These are phyloP conservation scores for Calameuta idolon DNA, from an alignment of 2,888 invertebrate species.

Conservation along the genomic window DNA sequence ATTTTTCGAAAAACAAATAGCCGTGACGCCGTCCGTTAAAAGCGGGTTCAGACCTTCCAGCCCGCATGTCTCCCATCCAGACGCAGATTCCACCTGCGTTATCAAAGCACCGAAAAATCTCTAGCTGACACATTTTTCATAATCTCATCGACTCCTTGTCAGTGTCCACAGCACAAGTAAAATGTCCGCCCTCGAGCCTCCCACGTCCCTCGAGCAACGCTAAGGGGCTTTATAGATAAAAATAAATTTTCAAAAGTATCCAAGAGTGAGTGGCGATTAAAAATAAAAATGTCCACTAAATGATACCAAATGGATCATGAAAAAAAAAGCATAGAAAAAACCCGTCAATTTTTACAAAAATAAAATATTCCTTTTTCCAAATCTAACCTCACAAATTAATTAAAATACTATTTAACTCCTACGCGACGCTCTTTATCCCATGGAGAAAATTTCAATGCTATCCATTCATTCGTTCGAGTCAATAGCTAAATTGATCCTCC, in stretches of 20 bases:
- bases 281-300: too few relatives aligned
- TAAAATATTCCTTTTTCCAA: too few relatives aligned
- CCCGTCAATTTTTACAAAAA: too few relatives aligned
- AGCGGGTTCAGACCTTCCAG: background rate
- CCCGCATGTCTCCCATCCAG: background rate
- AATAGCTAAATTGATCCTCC: too few relatives aligned
- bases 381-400: background rate
- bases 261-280: too few relatives aligned
- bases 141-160: background rate
- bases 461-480: too few relatives aligned
- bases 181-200: background rate
- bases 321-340: too few relatives aligned
- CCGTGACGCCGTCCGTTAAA: background rate
- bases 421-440: too few relatives aligned
- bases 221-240: background rate
- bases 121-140: background rate
- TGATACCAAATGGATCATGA: too few relatives aligned
- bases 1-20: background rate
- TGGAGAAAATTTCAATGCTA: too few relatives aligned
- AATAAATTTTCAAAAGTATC: background rate
- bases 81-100: background rate
- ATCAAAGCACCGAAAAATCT: background rate
- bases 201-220: background rate
- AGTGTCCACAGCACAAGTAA: background rate
- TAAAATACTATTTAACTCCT: background rate